Base-by-base conservation (phyloP, 2,113 vertebrate genomes). In the Rhinopomastus cyanomelas region DNA sequence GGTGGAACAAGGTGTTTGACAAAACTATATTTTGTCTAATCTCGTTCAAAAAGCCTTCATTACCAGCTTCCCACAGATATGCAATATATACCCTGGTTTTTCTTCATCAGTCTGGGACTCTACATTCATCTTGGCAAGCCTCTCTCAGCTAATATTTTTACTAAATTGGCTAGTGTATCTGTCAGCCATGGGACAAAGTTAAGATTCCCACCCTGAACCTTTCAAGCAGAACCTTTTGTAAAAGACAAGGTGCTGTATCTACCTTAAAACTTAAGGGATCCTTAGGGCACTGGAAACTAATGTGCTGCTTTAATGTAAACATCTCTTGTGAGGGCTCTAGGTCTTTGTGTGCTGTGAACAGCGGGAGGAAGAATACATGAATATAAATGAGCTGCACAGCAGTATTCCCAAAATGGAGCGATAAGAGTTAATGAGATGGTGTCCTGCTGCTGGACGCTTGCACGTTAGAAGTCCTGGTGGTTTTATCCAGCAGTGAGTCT, bases 261-360 rank as follows among this genome's bases (percentile, higher is more conserved):
- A 93, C 77, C 92, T 95, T 95, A 92, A 94, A 91, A 89, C 82
- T 94, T 80, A 89, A 94, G 95, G 92, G 79, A 92, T 93, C 85
- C 91, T 97, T 84, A n/a, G 91, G 94, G 95, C 95, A 92, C 62
- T 87, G 62, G 83, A 87, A 94, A 87, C 81, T 93, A 96, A 95
- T 94, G 81, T 90, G 87, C 79, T 59, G 95, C 89, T 97, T 97
- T 97, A 95, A 96, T 95, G 85, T 88, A 95, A 96, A 93, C 82
- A 53, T 94, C 90, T 74, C 95, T 95, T 93, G 89, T 82, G 94
- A 93, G 72, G 93, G 46, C 71, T 67, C 55, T 75, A 7, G 4
- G 86, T 94, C 82, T 74, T 80, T 82, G 78, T 84, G 64, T 90
- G 94, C 96, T 95, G 92, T 23, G 90, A 96, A 89, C 96, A 96